phyloP scores from a whole-genome alignment of 30 jellyfish, hydroid and myxozoan genomes.

The Aurelia sp. region DNA sequence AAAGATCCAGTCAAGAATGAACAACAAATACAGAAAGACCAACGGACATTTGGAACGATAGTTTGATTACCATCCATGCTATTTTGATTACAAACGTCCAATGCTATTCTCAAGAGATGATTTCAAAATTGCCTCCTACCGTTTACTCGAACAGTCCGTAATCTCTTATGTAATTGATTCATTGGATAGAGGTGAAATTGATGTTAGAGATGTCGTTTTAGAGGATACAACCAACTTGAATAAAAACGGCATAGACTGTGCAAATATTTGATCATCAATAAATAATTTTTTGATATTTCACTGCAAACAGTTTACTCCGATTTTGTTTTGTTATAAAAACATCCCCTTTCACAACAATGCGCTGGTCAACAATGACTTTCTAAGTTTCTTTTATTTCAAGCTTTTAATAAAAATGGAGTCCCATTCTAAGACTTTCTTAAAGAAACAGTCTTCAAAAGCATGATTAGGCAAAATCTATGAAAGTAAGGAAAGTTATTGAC shows the following conservation, averaged over 20 bases:
- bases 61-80: constrained; percentile 4
- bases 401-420: no score
- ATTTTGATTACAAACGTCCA: no score
- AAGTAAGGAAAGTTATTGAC: no score
- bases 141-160: constrained; percentile 4
- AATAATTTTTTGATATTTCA: constrained; percentile 14
- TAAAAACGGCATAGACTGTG: constrained; percentile 52
- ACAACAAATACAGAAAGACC: constrained; percentile 22
- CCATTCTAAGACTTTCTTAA: no score
- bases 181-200: constrained; percentile 20
- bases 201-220: no score
- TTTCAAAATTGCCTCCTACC: constrained; percentile 34
- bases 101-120: background rate
- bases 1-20: constrained; percentile 21
- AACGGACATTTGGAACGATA: constrained; percentile 1
- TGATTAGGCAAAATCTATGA: no score
- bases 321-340: constrained; percentile 34
- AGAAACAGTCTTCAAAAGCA: no score
- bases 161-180: constrained; percentile 6
- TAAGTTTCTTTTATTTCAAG: background rate
- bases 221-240: constrained; percentile 24
- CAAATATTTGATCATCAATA: constrained; percentile 50
- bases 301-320: constrained; percentile 38
- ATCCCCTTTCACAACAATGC: constrained; percentile 28
- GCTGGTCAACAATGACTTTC: constrained; percentile 1